Evolutionary conservation across 1,140 invertebrate species (phyloP), one percentile per base, ranked within the genome.

Genomic region (Achroia grisella): DNA sequence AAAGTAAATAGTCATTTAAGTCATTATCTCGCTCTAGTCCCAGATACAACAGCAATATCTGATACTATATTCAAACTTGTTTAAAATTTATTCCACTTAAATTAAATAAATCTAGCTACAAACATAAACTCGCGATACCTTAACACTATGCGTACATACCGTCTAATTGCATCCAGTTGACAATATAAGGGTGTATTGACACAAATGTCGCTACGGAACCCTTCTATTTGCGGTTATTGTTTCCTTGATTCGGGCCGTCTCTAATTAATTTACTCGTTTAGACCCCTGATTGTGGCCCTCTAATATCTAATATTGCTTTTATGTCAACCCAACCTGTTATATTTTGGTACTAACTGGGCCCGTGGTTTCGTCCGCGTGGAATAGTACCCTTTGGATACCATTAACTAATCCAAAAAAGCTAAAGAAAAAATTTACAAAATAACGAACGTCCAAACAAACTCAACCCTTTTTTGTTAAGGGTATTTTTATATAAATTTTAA

Each of bases 181-280:
- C 61, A 65, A 64, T 70, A 63, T 62, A 70, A 65, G 68, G 71
- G 68, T 63, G 37, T 71, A 67, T 67, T 70, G 61, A 70, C 66
- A 68, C 56, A 58, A 57, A 68, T 56, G 62, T 59, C 50, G 54
- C 53, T 48, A 41, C 42, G 36, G 43, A 56, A 54, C 66, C 73
- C 71, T 70, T 67, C 62, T 70, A 62, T 75, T 67, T 78, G 74
- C 61, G 62, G 66, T 75, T 77, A 78, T 78, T 78, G 71, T 78
- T 75, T 75, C 63, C 71, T 67, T 78, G 56, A 70, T 76, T 74
- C 55, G 41, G 47, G 51, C 62, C 60, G 56, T 50, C 48, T 53
- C 55, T 78, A 70, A 73, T 78, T 78, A 62, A 68, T 73, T 69
- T 69, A 63, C 31, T 44, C 45, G 42, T 23, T 23, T 23, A 44